A percentile compares a stretch with the other conserved stretches of the same genome.
Evolutionary conservation across 92 coral and sea anemone species (phyloP).

Genomic region (Epizoanthus illoricatus): DNA sequence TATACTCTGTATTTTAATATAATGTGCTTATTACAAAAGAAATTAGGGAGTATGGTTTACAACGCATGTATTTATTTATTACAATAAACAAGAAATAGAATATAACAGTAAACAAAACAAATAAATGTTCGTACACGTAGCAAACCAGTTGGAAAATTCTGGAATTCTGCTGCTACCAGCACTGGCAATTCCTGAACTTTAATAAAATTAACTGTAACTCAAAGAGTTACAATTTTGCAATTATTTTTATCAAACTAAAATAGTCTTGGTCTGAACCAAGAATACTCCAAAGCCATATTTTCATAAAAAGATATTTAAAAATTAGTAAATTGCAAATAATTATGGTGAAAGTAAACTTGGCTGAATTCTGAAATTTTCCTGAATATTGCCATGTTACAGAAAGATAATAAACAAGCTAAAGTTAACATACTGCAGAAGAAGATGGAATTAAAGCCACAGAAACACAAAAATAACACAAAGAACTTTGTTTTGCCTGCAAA

Average conservation of each 20-base stretch:
- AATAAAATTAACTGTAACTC: too few species aligned
- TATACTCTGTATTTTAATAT: neutral
- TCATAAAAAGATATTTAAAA: neutral
- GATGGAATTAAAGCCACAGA: too few species aligned
- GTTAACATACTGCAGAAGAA: too few species aligned
- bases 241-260: too few species aligned
- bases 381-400: neutral
- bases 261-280: too few species aligned
- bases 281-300: neutral
- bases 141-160: neutral
- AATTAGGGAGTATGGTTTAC: neutral
- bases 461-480: neutral
- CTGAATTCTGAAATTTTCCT: constrained; percentile 1
- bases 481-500: constrained; percentile 40
- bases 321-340: too few species aligned
- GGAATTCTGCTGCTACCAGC: neutral
- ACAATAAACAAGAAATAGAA: neutral
- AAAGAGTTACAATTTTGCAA: too few species aligned
- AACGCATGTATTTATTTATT: constrained; percentile 6
- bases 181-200: too few species aligned
- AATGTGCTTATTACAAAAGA: neutral
- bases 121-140: neutral
- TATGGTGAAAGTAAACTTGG: neutral
- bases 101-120: constrained; percentile 3
- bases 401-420: neutral